Base-by-base conservation (phyloP, 2,113 vertebrate genomes). In the Hydrolagus affinis region DNA sequence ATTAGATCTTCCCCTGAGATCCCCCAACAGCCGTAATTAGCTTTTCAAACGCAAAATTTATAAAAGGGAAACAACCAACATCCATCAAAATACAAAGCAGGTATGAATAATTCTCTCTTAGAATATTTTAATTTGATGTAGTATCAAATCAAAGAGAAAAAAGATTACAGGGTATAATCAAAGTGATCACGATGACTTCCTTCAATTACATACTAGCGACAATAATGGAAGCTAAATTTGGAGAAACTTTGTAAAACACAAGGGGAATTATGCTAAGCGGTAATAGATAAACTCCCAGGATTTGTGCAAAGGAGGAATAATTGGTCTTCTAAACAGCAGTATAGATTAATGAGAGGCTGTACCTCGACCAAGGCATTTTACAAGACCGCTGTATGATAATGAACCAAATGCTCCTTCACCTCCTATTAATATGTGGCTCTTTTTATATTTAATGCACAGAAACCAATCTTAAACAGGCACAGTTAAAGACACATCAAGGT, bases 81-180 rank as follows among this genome's bases (percentile, higher is more conserved):
- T 83, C 78, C 78, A 83, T 83, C 78, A 83, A 83, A 66, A 83
- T 83, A 83, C 78, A 68, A 83, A 83, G 60, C 78, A 83, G 78
- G 78, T 83, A 66, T 83, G 62, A 83, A 83, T 83, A 83, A 83
- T 83, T 83, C 60, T 83, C 78, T 83, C 78, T 80, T 17, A 83
- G 60, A 83, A 83, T 83, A 66, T 66, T 66, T 15, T 83, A 66
- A 83, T 68, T 83, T 83, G 62, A 28, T 17, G 17, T 66, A 11
- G 60, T 66, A 66, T 83, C 62, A 32, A 68, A 66, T 83, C 60
- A 83, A 83, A 83, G 78, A 64, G 19, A 83, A 83, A 64, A 71
- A 62, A 83, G 23, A 83, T 83, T 66, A 83, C 25, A 66, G 62
- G 17, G 14, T 83, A 15, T 21, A 83, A 32, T 83, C 78, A 83